Percentiles rank a stretch among this genome's conserved stretches.
Evolutionary conservation across 2,113 vertebrate genomes (phyloP).

Genomic region (Chelonoidis abingdonii): DNA sequence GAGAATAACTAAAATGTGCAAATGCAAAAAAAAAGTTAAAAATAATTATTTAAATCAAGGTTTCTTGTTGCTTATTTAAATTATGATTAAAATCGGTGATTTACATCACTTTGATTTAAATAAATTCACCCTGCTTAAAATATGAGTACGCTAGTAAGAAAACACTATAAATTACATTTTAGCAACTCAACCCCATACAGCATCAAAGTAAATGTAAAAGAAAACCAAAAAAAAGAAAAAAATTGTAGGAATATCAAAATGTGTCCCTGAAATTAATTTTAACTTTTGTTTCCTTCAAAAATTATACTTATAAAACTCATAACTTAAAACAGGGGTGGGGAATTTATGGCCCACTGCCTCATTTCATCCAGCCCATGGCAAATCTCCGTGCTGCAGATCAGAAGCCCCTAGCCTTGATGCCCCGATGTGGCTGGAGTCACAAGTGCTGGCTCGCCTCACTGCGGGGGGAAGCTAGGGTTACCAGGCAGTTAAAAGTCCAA

Average conservation of each 20-base stretch:
- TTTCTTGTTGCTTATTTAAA: not conserved
- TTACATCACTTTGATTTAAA: not conserved
- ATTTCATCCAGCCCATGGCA: no score
- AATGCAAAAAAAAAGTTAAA: not conserved
- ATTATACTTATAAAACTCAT: not conserved
- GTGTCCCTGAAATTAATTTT: not conserved
- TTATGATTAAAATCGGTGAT: not conserved
- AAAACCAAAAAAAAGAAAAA: not conserved
- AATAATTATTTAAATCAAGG: not conserved
- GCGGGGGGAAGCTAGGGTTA: no score
- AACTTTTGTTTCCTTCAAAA: not conserved
- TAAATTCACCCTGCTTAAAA: not conserved
- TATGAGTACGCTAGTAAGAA: not conserved
- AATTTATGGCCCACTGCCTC: not conserved
- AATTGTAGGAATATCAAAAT: not conserved
- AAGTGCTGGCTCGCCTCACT: no score
- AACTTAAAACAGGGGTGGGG: not conserved
- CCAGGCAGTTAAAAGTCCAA: no score
- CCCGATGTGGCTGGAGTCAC: no score
- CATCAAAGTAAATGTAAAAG: not conserved
- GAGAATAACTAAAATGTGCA: not conserved
- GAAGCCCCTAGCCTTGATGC: no score
- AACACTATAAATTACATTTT: not conserved
- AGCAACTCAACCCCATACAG: not conserved
- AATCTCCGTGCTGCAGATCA: no score